Evolutionary conservation across 2,888 invertebrate species (phyloP).

Genomic region (Cephalotes varians): DNA sequence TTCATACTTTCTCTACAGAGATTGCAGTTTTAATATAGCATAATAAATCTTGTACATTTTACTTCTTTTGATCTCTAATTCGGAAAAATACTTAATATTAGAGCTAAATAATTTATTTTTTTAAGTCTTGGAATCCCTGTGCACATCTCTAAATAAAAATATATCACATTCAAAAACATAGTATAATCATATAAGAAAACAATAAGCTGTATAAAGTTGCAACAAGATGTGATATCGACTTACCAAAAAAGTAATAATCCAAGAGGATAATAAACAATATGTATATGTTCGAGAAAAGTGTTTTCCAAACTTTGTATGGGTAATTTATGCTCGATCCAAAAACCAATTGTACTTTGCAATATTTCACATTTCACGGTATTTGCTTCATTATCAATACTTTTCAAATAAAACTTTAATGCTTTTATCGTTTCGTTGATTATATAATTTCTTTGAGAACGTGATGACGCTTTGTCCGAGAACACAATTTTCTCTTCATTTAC

Average conservation of each 20-base stretch:
- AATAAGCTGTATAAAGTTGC: not conserved
- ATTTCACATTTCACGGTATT: constrained; percentile 81
- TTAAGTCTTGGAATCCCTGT: not conserved
- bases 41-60: not conserved
- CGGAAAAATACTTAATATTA: not conserved
- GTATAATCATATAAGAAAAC: not conserved
- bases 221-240: constrained; percentile 46
- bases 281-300: constrained; percentile 87
- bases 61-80: not conserved
- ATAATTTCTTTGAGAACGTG: constrained; percentile 54
- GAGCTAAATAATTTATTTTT: not conserved
- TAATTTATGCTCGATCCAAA: constrained; percentile 85
- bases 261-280: constrained; percentile 84
- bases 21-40: not conserved
- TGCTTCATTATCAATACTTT: constrained; percentile 80
- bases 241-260: constrained; percentile 83
- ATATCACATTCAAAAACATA: not conserved
- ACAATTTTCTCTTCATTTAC: not conserved
- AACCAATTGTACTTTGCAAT: constrained; percentile 82
- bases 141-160: not conserved
- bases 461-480: constrained; percentile 31
- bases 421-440: constrained; percentile 73
- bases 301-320: constrained; percentile 87
- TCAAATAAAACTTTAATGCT: constrained; percentile 82
- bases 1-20: not conserved